phyloP scores from a whole-genome alignment of 2,888 invertebrate genomes.

The Cyclophora albipunctata region DNA sequence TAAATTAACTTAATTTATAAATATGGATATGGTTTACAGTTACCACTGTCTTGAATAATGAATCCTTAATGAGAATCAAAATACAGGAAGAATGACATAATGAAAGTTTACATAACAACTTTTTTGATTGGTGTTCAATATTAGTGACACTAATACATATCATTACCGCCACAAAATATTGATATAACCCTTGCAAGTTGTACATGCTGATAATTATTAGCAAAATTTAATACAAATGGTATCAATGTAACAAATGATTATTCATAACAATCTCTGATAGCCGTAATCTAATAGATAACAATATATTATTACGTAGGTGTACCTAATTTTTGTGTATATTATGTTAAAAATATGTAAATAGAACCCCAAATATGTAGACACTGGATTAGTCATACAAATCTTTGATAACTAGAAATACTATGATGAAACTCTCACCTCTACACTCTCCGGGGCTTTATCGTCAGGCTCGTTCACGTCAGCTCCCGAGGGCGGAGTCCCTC shows the following conservation, averaged over 20 bases:
- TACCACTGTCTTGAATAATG: constrained; percentile 24
- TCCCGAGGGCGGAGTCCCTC: constrained; percentile 69
- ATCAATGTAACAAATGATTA: constrained; percentile 14
- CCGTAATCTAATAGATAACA: constrained; percentile 21
- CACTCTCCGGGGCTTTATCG: constrained; percentile 60
- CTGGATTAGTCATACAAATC: too few species aligned
- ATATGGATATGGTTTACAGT: constrained; percentile 21
- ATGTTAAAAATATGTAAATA: too few species aligned
- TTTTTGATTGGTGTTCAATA: neutral
- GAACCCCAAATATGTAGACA: neutral
- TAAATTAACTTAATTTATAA: constrained; percentile 25
- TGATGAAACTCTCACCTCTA: neutral
- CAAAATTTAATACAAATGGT: constrained; percentile 4
- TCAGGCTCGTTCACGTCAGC: constrained; percentile 59
- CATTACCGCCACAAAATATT: too few species aligned
- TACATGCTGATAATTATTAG: too few species aligned
- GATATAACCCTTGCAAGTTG: too few species aligned
- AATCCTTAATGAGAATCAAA: constrained; percentile 12
- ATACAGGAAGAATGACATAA: constrained; percentile 5
- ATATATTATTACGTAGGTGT: neutral
- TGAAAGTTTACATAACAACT: constrained; percentile 10
- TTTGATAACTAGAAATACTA: neutral
- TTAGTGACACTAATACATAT: too few species aligned
- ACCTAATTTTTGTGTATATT: too few species aligned
- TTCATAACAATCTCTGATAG: constrained; percentile 10